A percentile compares a stretch with the other conserved stretches of the same genome.
Conservation (phyloP, 1,140 invertebrate species). For the Brachionus paranguensis region DNA sequence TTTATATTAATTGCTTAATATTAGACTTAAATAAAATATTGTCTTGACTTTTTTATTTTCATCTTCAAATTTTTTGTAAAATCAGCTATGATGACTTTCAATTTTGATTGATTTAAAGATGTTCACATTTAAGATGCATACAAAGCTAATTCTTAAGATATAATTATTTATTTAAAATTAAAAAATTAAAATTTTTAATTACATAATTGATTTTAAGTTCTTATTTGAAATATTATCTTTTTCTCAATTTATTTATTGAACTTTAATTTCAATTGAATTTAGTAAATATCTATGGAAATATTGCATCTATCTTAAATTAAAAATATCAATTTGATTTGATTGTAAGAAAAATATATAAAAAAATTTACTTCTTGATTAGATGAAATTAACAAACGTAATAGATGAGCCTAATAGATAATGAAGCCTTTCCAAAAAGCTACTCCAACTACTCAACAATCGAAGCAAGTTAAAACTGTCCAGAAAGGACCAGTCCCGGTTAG, state of each 20-base stretch:
- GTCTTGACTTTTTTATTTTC: not conserved
- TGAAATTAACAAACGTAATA: not conserved
- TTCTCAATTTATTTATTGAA: too few relatives aligned
- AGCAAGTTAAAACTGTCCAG: not conserved
- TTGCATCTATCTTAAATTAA: not conserved
- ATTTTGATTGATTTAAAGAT: too few relatives aligned
- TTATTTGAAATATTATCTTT: too few relatives aligned
- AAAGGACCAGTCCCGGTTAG: not conserved
- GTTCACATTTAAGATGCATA: too few relatives aligned
- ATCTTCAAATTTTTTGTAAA: too few relatives aligned
- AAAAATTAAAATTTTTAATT: too few relatives aligned
- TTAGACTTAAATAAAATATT: not conserved
- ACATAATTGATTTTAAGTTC: too few relatives aligned
- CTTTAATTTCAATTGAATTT: not conserved
- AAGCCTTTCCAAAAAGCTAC: not conserved
- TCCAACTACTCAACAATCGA: not conserved
- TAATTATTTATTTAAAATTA: too few relatives aligned
- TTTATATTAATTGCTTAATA: not conserved
- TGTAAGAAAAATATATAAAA: too few relatives aligned
- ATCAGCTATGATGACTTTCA: too few relatives aligned
- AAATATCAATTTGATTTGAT: not conserved
- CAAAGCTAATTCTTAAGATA: too few relatives aligned
- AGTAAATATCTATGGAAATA: not conserved
- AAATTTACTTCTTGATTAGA: too few relatives aligned
- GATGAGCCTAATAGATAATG: not conserved